Percentiles rank a stretch among this genome's conserved stretches.
Conservation (phyloP, 1,140 invertebrate species). For the Diuraphis noxia region DNA sequence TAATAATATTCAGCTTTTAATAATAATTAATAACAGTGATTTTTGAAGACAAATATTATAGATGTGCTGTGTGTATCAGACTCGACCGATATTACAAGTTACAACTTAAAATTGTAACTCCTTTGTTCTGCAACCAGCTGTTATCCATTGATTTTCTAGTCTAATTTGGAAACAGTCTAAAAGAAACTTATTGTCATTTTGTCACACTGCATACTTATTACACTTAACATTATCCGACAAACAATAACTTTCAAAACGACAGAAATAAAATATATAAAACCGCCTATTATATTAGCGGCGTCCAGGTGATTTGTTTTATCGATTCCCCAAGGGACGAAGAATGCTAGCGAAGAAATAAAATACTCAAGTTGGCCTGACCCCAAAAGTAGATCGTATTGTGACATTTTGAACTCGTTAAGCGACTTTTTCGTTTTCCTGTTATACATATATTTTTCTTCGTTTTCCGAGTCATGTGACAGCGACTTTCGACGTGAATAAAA, state of each 20-base stretch:
- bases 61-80: background rate
- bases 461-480: conserved; percentile 6
- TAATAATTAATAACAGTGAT: background rate
- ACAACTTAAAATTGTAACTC: background rate
- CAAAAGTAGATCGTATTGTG: conserved; percentile 28
- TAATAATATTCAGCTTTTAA: background rate
- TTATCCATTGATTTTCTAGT: background rate
- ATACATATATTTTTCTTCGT: background rate
- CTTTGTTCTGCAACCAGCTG: background rate
- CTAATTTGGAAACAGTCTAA: background rate
- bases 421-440: background rate
- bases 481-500: conserved; percentile 35
- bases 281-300: conserved; percentile 32
- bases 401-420: conserved; percentile 22
- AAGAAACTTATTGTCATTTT: background rate
- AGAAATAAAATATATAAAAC: conserved; percentile 10
- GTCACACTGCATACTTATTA: background rate
- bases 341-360: background rate
- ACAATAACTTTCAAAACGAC: background rate
- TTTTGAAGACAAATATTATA: background rate
- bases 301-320: background rate
- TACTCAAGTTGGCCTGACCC: background rate
- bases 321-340: background rate
- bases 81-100: background rate
- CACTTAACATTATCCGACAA: background rate